Evolutionary conservation across 1,140 invertebrate species (phyloP), one percentile per base, ranked within the genome.

Genomic region (Sipha flava): DNA sequence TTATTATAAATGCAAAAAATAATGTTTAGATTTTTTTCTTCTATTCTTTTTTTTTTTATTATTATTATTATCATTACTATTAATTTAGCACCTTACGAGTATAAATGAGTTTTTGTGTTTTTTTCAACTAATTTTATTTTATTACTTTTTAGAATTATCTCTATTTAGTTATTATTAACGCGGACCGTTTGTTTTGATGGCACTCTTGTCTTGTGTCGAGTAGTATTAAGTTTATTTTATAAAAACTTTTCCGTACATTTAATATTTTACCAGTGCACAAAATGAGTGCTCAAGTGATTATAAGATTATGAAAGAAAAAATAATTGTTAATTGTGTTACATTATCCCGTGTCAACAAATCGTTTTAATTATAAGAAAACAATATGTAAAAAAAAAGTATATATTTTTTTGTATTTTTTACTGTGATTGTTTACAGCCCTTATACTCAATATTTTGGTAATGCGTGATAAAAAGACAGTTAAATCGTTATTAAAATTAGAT

Each of bases 201-300:
- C 14, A 37, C 40, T 45, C 37, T 9, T 43, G 73, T 77, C 34
- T 37, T 23, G 52, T 40, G 37, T 77, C 52, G 23, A 77, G 34
- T 77, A 77, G 37, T 45, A 4, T 18, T 77, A 77, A 77, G 73
- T 77, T 77, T 54, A 59, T 40, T 59, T 77, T 57, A 43, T 59
- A 52, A 49, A 73, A 52, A 52, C 47, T 68, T 68, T 59, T 45
- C 73, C 73, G 23, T 77, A 77, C 73, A 29, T 59, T 29, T 77
- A 77, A 77, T 77, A 77, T 37, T 77, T 77, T 77, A 77, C 73
- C 73, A 77, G 52, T 77, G 73, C 73, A 77, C 73, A 77, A 77
- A 77, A 59, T 77, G 73, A 77, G 73, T 59, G 73, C 73, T 77
- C 73, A 77, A 77, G 49, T 77, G 73, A 77, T 77, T 77, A 29